A percentile compares a stretch with the other conserved stretches of the same genome.
Evolutionary conservation across 2,113 vertebrate genomes (phyloP).

Genomic region (Forbesichthys agassizii): DNA sequence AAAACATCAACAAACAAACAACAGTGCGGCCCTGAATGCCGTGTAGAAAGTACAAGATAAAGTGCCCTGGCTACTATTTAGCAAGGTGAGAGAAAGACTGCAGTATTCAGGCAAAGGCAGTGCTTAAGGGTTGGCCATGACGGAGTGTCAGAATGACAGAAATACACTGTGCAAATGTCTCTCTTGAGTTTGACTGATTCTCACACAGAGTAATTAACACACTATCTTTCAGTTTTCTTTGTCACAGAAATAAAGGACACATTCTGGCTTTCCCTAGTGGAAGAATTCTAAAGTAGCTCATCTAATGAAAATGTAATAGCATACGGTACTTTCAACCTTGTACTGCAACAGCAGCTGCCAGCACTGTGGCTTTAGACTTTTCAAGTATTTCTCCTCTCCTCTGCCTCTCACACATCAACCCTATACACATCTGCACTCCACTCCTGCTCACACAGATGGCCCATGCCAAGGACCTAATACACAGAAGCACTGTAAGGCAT

Average conservation of each 20-base stretch:
- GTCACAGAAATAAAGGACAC: too few relatives aligned
- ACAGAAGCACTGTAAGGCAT: slow-evolving; percentile 10
- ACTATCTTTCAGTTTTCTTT: too few relatives aligned
- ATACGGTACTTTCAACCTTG: slow-evolving; percentile 1
- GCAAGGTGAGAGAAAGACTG: background rate
- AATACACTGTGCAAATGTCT: too few relatives aligned
- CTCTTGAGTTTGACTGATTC: too few relatives aligned
- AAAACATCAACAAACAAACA: slow-evolving; percentile 20
- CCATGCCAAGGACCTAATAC: background rate
- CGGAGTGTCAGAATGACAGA: background rate
- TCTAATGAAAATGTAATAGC: slow-evolving; percentile 6
- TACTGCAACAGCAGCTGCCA: background rate
- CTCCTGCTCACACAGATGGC: background rate
- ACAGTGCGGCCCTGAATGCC: slow-evolving; percentile 18
- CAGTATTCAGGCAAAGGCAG: slow-evolving; percentile 23
- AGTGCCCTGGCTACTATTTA: background rate
- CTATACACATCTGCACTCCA: background rate
- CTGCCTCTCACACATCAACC: background rate
- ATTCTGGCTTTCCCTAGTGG: too few relatives aligned
- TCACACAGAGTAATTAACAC: too few relatives aligned
- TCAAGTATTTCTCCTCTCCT: background rate
- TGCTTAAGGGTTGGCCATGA: slow-evolving; percentile 27
- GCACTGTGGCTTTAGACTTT: background rate
- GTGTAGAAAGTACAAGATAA: slow-evolving; percentile 4
- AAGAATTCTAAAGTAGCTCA: too few relatives aligned